Conservation (phyloP, 2,888 invertebrate species). For the Notodonta ziczac region DNA sequence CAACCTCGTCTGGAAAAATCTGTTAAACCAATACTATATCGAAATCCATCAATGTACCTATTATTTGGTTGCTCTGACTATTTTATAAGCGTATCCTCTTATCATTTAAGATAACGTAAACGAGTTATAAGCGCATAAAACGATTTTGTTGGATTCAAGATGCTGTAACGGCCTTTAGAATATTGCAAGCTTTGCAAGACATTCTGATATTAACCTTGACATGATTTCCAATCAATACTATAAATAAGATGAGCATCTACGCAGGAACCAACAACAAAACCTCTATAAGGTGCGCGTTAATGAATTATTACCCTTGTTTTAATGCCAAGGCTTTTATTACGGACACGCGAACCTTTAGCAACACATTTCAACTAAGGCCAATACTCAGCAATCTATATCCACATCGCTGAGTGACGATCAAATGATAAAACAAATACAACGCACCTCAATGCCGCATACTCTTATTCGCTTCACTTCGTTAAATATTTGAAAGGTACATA, state of each 20-base stretch:
- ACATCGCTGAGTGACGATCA: conserved; percentile 25
- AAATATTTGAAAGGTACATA: conserved; percentile 33
- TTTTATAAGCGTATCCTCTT: no score
- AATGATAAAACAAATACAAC: conserved; percentile 40
- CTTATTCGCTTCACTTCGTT: conserved; percentile 38
- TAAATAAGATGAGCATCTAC: not conserved
- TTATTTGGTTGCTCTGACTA: no score
- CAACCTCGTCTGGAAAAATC: no score
- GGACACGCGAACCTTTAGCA: conserved; percentile 30
- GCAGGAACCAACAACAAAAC: conserved; percentile 10
- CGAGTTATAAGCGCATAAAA: no score
- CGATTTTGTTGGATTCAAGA: no score
- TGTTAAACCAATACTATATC: no score
- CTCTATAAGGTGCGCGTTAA: conserved; percentile 30
- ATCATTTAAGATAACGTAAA: no score
- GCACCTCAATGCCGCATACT: conserved; percentile 43
- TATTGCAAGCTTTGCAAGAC: no score
- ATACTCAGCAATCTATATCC: conserved; percentile 19
- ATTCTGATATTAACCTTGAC: no score
- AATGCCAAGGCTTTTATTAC: conserved; percentile 41
- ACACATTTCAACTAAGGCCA: conserved; percentile 31
- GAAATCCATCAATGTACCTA: no score
- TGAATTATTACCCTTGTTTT: conserved; percentile 24
- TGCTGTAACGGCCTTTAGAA: no score
- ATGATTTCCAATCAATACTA: not conserved